These are phyloP conservation scores for Hippopotamus amphibius DNA, from an alignment of 2,113 vertebrate genomes.

Conservation along the genomic window DNA sequence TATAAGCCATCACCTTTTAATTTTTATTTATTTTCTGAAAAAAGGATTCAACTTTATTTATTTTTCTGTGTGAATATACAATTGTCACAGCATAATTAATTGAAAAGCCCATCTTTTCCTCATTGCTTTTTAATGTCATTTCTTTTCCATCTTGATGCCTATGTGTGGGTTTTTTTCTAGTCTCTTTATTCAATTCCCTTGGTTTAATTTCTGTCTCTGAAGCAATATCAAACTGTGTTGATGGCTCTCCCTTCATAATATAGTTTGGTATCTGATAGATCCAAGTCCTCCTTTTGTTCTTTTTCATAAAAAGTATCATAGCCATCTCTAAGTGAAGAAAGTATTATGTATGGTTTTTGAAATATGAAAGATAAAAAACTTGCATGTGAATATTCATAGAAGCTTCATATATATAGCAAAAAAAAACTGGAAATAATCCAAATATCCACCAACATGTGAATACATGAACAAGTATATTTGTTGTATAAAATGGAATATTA, in stretches of 20 bases:
- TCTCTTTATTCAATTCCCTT: background rate
- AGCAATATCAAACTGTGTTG: background rate
- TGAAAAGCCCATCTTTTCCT: background rate
- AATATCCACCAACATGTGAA: background rate
- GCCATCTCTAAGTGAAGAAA: background rate
- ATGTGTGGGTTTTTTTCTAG: background rate
- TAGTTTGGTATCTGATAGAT: constrained; percentile 15
- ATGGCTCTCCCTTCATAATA: background rate
- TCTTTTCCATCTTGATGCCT: background rate
- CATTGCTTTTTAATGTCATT: background rate
- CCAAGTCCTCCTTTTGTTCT: background rate
- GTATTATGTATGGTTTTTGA: background rate
- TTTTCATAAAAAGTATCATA: background rate
- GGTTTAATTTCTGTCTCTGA: background rate
- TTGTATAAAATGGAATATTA: background rate
- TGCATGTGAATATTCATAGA: background rate
- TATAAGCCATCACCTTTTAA: background rate
- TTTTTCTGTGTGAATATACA: background rate
- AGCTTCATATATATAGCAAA: background rate
- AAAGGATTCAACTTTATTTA: background rate
- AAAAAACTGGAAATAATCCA: constrained; percentile 17
- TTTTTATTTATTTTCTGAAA: background rate
- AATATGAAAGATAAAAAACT: constrained; percentile 27
- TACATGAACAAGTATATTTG: background rate
- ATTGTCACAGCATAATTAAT: background rate